Evolutionary conservation across 92 coral and sea anemone genomes (phyloP).

Genomic region (Zoanthus gigantus): DNA sequence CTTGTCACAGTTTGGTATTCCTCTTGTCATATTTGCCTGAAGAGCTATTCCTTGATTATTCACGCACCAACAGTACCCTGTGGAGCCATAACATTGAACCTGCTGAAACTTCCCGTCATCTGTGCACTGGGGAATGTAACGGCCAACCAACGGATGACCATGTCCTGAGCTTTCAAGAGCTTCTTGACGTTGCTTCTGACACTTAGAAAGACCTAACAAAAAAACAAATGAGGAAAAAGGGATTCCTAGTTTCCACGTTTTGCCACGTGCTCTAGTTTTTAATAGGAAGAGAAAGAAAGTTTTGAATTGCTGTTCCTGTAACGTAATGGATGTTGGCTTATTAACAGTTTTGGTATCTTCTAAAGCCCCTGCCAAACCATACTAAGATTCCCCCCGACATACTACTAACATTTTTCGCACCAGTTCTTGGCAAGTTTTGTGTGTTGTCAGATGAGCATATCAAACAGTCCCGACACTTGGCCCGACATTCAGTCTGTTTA

Average conservation of each 20-base stretch:
- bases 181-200: slow-evolving; percentile 79
- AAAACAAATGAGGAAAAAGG: not conserved
- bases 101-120: slow-evolving; percentile 82
- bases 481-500: too few relatives aligned
- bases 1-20: slow-evolving; percentile 86
- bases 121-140: slow-evolving; percentile 87
- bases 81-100: slow-evolving; percentile 95
- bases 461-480: too few relatives aligned
- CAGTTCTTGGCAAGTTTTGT: too few relatives aligned
- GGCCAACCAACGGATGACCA: slow-evolving; percentile 67
- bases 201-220: slow-evolving; percentile 73
- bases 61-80: slow-evolving; percentile 99
- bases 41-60: slow-evolving; percentile 77
- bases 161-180: slow-evolving; percentile 73
- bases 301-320: too few relatives aligned
- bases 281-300: too few relatives aligned
- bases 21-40: slow-evolving; percentile 84
- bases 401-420: too few relatives aligned
- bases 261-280: too few relatives aligned
- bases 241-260: not conserved
- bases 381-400: too few relatives aligned
- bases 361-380: too few relatives aligned
- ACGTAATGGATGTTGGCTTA: too few relatives aligned
- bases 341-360: too few relatives aligned
- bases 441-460: too few relatives aligned